phyloP scores from a whole-genome alignment of 2,888 invertebrate species.

The Caenorhabditis virilis region DNA sequence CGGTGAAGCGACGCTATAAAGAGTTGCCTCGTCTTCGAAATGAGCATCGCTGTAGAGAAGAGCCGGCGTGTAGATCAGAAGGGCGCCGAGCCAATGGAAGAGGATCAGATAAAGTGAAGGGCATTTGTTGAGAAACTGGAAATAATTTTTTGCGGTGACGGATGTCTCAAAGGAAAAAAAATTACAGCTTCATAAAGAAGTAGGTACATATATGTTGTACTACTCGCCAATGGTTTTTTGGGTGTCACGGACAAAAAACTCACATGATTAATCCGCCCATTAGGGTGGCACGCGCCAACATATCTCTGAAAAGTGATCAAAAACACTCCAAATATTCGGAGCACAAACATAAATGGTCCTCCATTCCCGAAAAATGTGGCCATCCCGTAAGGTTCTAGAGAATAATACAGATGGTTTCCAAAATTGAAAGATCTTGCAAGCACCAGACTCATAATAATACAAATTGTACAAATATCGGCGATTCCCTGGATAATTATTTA shows the following conservation, averaged over 20 bases:
- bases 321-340: constrained; percentile 22
- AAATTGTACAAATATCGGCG: constrained; percentile 9
- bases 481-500: too few species aligned
- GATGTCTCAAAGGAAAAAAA: background rate
- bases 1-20: background rate
- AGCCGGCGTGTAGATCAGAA: constrained; percentile 15
- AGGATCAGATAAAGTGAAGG: constrained; percentile 5
- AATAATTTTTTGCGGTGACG: background rate
- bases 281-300: constrained; percentile 11
- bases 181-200: background rate
- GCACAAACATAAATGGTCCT: constrained; percentile 12
- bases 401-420: constrained; percentile 5
- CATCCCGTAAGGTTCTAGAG: constrained; percentile 12
- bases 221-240: background rate
- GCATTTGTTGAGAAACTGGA: constrained; percentile 4
- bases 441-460: constrained; percentile 9
- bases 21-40: constrained; percentile 3
- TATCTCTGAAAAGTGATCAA: constrained; percentile 21
- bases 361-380: constrained; percentile 16
- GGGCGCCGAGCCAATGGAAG: constrained; percentile 11
- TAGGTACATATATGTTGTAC: background rate
- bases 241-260: background rate
- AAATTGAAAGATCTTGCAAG: constrained; percentile 16
- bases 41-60: constrained; percentile 13
- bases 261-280: constrained; percentile 6